Evolutionary conservation across 2,113 vertebrate genomes (phyloP).

Genomic region (Accipiter virgatus): DNA sequence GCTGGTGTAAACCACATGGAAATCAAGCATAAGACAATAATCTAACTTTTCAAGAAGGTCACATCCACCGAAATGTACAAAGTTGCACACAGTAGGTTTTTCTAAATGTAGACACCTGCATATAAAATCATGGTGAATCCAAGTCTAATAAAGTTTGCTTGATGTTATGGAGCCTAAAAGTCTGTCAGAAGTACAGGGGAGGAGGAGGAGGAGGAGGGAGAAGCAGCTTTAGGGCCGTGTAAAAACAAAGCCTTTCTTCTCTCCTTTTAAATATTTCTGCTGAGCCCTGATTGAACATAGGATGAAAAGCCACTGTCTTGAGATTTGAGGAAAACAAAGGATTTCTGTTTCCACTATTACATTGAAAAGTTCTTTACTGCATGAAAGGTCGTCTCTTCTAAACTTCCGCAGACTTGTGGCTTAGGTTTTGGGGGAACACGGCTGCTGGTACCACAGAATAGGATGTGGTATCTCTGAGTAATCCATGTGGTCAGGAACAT

Average conservation of each 20-base stretch:
- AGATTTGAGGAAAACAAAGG: constrained; percentile 45
- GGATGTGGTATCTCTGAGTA: background rate
- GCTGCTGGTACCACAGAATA: background rate
- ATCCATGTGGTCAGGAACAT: background rate
- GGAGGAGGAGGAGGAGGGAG: background rate
- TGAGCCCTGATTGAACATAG: constrained; percentile 49
- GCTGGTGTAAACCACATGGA: background rate
- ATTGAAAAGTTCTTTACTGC: constrained; percentile 5
- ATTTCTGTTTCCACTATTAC: constrained; percentile 39
- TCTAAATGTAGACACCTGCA: background rate
- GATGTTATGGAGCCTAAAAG: background rate
- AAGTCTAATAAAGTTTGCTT: background rate
- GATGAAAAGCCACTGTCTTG: constrained; percentile 61
- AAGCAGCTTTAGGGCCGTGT: constrained; percentile 25
- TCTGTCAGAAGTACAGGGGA: constrained; percentile 33
- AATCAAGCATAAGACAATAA: background rate
- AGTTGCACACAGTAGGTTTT: background rate
- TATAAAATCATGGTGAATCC: background rate
- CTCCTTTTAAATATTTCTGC: constrained; percentile 54
- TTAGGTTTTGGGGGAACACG: background rate
- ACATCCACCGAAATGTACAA: background rate
- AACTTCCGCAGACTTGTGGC: background rate
- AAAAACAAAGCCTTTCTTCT: constrained; percentile 59
- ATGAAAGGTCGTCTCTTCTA: background rate
- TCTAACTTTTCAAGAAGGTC: background rate